These are phyloP conservation scores for Xiphophorus hellerii DNA, from an alignment of 2,113 vertebrate species.

Conservation along the genomic window DNA sequence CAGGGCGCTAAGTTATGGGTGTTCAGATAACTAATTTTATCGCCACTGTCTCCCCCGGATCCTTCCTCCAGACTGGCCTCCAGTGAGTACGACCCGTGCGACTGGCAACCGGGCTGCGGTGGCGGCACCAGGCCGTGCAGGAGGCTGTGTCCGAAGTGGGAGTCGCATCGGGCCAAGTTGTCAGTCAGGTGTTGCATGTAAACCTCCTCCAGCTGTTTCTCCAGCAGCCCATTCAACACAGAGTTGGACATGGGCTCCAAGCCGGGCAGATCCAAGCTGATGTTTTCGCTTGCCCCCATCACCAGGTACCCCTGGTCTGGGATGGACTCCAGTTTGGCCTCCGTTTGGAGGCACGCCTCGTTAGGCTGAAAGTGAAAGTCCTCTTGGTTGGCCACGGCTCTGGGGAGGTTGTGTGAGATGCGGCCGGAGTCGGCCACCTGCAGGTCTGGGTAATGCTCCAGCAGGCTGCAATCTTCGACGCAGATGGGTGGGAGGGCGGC, in stretches of 20 bases:
- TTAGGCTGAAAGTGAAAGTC: constrained; percentile 1
- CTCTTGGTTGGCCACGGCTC: background rate
- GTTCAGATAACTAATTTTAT: constrained; percentile 68
- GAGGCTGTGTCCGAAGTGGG: constrained; percentile 81
- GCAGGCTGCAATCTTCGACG: constrained; percentile 80
- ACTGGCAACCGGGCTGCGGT: constrained; percentile 74
- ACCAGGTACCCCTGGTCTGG: constrained; percentile 77
- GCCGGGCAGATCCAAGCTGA: constrained; percentile 57
- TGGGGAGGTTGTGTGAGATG: constrained; percentile 31
- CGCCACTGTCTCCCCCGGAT: constrained; percentile 35
- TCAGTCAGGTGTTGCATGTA: constrained; percentile 90
- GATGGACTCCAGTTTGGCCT: constrained; percentile 9
- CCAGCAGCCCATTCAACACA: constrained; percentile 85
- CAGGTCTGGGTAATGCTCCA: constrained; percentile 83
- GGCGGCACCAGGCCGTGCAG: constrained; percentile 78
- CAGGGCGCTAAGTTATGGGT: constrained; percentile 58
- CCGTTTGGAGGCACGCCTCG: background rate
- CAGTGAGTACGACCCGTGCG: constrained; percentile 66
- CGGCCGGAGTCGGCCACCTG: constrained; percentile 61
- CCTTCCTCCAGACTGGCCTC: constrained; percentile 71
- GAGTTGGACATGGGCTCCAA: constrained; percentile 87
- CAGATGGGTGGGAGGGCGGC: constrained; percentile 61
- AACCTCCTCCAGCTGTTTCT: constrained; percentile 87
- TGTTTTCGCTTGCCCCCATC: constrained; percentile 77
- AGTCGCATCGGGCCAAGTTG: constrained; percentile 81